Evolutionary conservation across 2,797 vertebrate species (phyloP).

Genomic region (Enteromius argenteus): DNA sequence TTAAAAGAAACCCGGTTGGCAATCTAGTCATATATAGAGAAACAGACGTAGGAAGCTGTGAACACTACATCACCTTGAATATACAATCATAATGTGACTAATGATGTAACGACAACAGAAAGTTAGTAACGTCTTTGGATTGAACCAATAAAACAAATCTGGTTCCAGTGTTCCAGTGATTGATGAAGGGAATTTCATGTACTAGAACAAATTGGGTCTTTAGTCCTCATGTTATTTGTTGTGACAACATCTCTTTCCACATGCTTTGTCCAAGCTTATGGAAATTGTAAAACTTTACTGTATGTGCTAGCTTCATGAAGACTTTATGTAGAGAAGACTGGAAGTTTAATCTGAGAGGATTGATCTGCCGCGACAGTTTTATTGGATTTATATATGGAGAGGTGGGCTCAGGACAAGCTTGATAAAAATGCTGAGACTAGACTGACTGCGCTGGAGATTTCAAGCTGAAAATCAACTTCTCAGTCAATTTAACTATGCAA

Average conservation of each 20-base stretch:
- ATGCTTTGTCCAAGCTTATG: not conserved
- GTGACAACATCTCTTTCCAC: not conserved
- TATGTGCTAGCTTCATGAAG: constrained; percentile 11
- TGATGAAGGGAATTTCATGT: constrained; percentile 25
- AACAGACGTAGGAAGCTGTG: not conserved
- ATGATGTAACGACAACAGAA: not conserved
- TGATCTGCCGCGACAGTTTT: constrained; percentile 42
- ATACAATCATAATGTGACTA: constrained; percentile 24
- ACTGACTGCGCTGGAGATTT: constrained; percentile 17
- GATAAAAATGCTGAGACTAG: constrained; percentile 40
- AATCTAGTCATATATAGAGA: not conserved
- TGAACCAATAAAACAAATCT: constrained; percentile 9
- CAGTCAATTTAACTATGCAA: constrained; percentile 41
- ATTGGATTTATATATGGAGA: constrained; percentile 31
- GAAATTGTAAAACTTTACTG: not conserved
- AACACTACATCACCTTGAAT: constrained; percentile 8
- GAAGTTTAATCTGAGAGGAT: constrained; percentile 24
- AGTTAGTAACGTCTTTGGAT: not conserved
- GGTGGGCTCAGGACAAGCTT: constrained; percentile 24
- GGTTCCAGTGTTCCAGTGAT: constrained; percentile 4
- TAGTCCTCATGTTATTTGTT: not conserved
- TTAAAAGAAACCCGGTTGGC: constrained; percentile 15
- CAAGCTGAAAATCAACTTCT: constrained; percentile 33
- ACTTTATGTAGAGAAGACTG: not conserved
- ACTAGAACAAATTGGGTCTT: not conserved